Base-by-base conservation (phyloP, 2,888 invertebrate genomes). In the Chymomyza procnemis region DNA sequence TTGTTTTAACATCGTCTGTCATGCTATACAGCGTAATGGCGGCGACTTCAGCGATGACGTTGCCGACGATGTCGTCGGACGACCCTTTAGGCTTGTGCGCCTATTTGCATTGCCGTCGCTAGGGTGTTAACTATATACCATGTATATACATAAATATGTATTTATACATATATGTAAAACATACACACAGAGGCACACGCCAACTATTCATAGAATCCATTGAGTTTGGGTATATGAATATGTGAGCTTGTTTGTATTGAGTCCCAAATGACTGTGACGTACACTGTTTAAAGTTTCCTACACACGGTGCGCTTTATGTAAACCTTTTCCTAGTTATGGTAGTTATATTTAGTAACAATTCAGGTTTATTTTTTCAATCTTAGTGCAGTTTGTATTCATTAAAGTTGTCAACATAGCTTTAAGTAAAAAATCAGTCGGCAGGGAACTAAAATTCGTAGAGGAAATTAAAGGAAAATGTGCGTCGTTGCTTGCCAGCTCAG, bases 391-490 rank as follows among this genome's bases (percentile, higher is more conserved):
- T 34, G 80, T 61, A 66, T 78, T 85, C 83, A 81, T 85, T 76
- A 80, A 85, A 76, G 80, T 69, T 69, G 63, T 18, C 67, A 54
- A 16, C 9, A 5, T 4, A 9, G 63, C 76, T 80, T 80, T 66
- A 80, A 80, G 84, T 79, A 18, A 47, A 82, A 74, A 19, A 14
- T 6, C 54, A 22, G 9, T 54, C 12, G 18, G 18, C 21, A 21
- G 21, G 21, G 54, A 14, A 6, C 18, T 8, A 22, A 12, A 50
- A 50, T 18, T 72, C 74, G 67, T 78, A 81, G 74, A 81, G 81
- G 81, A 81, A 81, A 81, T 81, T 85, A 85, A 85, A 75, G 85
- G 73, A 81, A 85, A 54, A 82, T 82, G 80, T 85, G 85, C 85
- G 85, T 80, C 69, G 71, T 47, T 61, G 4, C 55, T 19, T 50